Base-by-base conservation (phyloP, 2,888 invertebrate species). In the Agrochola macilenta region DNA sequence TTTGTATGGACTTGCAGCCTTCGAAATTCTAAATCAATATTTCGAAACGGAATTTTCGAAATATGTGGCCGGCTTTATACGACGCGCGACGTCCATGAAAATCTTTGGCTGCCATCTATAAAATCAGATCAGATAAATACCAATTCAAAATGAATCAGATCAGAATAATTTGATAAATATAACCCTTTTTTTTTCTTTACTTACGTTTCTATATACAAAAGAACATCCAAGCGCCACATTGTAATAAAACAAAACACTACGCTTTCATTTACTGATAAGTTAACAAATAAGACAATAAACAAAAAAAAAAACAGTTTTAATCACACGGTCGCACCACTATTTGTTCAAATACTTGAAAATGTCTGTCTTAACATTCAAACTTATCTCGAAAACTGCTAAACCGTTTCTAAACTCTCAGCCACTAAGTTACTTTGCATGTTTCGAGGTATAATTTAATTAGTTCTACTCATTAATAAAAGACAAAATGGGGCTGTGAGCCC, bases 201-300 rank as follows among this genome's bases (percentile, higher is more conserved):
- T 26, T 63, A 80, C 83, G 49, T 83, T 26, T 83, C 26, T 0
- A 81, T 14, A 23, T 61, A 78, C 8, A 78, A 61, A 61, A 66
- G 12, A n/a, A 78, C 57, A 66, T 81, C 83, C 26, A 57, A 23
- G 0, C 78, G 66, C 70, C 70, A 78, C 80, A 81, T 83, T 66
- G 0, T 49, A 14, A 17, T 5, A 26, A 49, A 66, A 35, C 20
- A 49, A 64, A 64, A n/a, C 69, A 69, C 77, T 20, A 30, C 39
- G 66, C 77, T 35, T 26, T 2, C 7, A 39, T 63, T 26, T 20
- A 63, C 39, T 49, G 49, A n/a, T 63, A 78, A 57, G 0, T 35
- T 46, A 2, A 14, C 2, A 58, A 52, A 60, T 30, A 54, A 43
- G 9, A 7, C 39, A 39, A 39, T 39, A 39, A 39, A 39, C 5